A percentile compares a stretch with the other conserved stretches of the same genome.
Evolutionary conservation across 1,140 invertebrate species (phyloP).

Genomic region (Littorina saxatilis): DNA sequence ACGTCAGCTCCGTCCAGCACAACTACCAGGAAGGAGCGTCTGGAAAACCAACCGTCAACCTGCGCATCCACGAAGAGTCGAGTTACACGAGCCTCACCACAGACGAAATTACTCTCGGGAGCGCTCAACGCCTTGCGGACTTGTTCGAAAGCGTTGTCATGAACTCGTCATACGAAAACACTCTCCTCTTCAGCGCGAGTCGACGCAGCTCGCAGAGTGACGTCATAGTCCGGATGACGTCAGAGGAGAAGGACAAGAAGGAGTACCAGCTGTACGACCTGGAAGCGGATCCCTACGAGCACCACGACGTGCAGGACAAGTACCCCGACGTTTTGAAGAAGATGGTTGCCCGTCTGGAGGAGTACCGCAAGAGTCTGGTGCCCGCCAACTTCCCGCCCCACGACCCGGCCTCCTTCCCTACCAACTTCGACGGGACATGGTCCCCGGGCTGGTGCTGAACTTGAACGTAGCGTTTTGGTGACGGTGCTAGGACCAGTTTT

Average conservation of each 20-base stretch:
- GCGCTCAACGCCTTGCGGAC: too few species aligned
- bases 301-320: slow-evolving; percentile 44
- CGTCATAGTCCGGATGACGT: not conserved
- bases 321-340: slow-evolving; percentile 42
- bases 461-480: not conserved
- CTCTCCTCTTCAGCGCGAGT: not conserved
- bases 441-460: slow-evolving; percentile 56
- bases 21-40: not conserved
- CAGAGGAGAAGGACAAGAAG: not conserved
- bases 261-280: slow-evolving; percentile 39
- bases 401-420: slow-evolving; percentile 43
- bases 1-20: not conserved
- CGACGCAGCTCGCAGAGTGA: too few species aligned
- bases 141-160: too few species aligned
- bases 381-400: slow-evolving; percentile 46
- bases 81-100: too few species aligned
- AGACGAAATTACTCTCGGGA: too few species aligned
- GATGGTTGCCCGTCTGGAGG: slow-evolving; percentile 41
- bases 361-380: slow-evolving; percentile 43
- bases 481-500: not conserved
- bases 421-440: slow-evolving; percentile 50
- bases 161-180: too few species aligned
- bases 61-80: too few species aligned
- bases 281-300: slow-evolving; percentile 53
- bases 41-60: not conserved